A percentile compares a stretch with the other conserved stretches of the same genome.
Conservation (phyloP, 2,113 vertebrate genomes). For the Chloroceryle aenea region DNA sequence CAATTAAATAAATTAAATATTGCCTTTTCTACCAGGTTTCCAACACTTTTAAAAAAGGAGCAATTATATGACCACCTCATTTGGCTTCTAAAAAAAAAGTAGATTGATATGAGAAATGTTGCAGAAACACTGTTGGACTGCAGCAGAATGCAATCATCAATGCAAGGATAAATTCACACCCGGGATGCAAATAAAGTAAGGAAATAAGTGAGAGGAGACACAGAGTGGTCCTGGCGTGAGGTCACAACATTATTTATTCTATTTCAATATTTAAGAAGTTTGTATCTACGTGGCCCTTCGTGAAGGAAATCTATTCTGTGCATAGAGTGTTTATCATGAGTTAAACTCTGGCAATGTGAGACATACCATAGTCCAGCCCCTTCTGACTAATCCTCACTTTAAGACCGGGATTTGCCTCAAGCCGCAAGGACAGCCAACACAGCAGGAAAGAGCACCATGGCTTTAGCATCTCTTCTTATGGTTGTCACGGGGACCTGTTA, state of each 20-base stretch:
- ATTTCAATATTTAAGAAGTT: background rate
- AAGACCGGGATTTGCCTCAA: conserved; percentile 53
- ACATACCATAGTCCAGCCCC: conserved; percentile 43
- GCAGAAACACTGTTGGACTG: background rate
- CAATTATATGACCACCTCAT: background rate
- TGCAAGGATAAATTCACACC: background rate
- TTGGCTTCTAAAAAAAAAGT: background rate
- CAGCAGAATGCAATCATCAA: background rate
- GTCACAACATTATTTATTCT: background rate
- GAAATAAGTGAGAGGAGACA: background rate
- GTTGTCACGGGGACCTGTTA: conserved; percentile 25
- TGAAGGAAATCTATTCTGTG: background rate
- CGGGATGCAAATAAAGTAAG: background rate
- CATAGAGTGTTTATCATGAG: background rate
- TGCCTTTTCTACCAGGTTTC: background rate
- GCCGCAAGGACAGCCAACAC: background rate
- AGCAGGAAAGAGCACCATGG: conserved; percentile 55
- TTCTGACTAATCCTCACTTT: conserved; percentile 58
- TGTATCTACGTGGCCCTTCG: background rate
- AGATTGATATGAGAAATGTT: background rate
- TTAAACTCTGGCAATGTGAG: background rate
- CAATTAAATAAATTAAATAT: background rate
- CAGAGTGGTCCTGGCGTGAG: background rate
- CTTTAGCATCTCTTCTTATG: background rate
- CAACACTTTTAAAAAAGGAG: background rate